Base-by-base conservation (phyloP, 2,113 vertebrate genomes). In the Cyphomyrus discorhynchus region DNA sequence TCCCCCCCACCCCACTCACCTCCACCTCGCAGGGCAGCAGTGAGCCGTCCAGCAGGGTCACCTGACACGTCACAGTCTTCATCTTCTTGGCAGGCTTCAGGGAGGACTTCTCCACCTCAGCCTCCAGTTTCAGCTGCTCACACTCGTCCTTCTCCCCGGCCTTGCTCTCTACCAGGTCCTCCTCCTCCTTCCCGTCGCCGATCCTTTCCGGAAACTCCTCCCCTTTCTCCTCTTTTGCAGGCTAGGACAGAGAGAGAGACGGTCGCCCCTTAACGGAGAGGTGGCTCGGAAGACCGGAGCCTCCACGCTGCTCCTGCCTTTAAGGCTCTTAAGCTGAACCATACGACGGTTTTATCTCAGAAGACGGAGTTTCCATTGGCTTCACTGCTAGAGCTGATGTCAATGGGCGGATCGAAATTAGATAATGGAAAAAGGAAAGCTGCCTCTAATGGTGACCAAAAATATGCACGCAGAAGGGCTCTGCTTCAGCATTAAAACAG, bases 11-110 rank as follows among this genome's bases (percentile, higher is more conserved):
- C 42, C 8, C 17, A 90, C 97, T 96, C 93, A 99, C 98, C 98
- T 99, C 98, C 88, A 99, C 92, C 89, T 98, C 97, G 90, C 97
- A 99, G 93, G 90, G 94, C 93, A 97, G 98, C 92, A 98, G 97
- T 0, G 93, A 96, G 89, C 97, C 98, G 52, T 99, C 98, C 88
- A 99, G 95, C 66, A 99, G 95, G 84, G 93, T 92, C 90, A 99
- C 97, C 86, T 96, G 97, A 94, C 98, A 98, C 89, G 95, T 96
- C 87, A 97, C 95, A 89, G 96, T 96, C 95, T 98, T 99, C 93
- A 97, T 96, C 95, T 97, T 99, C 95, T 97, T 98, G 91, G 96
- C 93, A 90, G 96, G 92, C 92, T 97, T 98, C 84, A 96, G 96
- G 74, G 95, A 93, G 70, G 94, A 91, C 88, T 92, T 93, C 84